Evolutionary conservation across 2,797 vertebrate species (phyloP), one percentile per base, ranked within the genome.

Genomic region (Muscicapa striata): DNA sequence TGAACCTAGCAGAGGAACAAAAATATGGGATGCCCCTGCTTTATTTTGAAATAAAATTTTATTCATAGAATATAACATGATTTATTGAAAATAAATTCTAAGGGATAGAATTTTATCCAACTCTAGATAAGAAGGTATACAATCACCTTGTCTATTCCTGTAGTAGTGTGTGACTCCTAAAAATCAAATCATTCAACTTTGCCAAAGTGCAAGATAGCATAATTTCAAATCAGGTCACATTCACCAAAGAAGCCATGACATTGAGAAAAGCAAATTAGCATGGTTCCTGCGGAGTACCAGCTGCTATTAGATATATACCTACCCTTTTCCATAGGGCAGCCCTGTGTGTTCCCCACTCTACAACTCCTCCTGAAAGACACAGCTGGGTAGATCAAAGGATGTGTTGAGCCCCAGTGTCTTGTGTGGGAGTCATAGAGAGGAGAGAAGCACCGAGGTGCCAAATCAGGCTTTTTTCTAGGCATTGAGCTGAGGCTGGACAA

Each of bases 361-460:
- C 30, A 36, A n/a, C 5, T 54, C n/a, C 16, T 36, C 36, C n/a
- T 61, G 22, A 23, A 59, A 79, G 57, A 55, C 22, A 36, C 26
- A 41, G 29, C 29, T 40, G 26, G 24, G 13, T 22, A 69, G 26
- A 64, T 38, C 54, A 78, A 68, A 86, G 40, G 6, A 64, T 45
- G 21, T 32, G 15, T 21, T 55, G 52, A 66, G 36, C 4, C 15
- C 24, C 10, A 0, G 0, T 34, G 9, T 48, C 32, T 61, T 15
- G 2, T 14, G 22, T 29, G 19, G 38, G 43, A 74, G 38, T 26
- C 34, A 74, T 2, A 49, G 15, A 68, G 38, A 57, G 15, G 30
- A 45, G 14, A 57, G 22, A 51, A 68, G 38, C 18, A 32, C n/a
- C 15, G 16, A 63, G 12, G 12, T 12, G 6, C 20, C 7, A 2